These are phyloP conservation scores for Chelonoidis abingdonii DNA, from an alignment of 2,113 vertebrate genomes.

Conservation along the genomic window DNA sequence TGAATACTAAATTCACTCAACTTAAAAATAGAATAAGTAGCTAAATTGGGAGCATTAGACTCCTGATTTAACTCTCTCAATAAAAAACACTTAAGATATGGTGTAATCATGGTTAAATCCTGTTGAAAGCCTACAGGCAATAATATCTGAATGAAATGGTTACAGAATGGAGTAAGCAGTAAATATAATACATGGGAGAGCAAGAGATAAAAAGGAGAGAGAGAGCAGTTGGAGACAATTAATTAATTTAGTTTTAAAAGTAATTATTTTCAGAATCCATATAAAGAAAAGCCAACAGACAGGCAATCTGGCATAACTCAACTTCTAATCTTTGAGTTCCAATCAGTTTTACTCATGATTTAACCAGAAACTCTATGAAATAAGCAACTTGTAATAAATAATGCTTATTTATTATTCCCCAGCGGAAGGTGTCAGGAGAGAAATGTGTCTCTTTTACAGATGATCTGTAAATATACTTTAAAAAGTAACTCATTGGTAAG, in stretches of 20 bases:
- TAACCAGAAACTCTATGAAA: neutral
- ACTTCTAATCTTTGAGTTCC: neutral
- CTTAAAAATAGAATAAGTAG: neutral
- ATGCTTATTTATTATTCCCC: too few relatives aligned
- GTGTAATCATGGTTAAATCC: neutral
- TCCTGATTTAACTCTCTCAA: neutral
- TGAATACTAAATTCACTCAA: neutral
- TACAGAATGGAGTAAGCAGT: neutral
- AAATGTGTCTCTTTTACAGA: too few relatives aligned
- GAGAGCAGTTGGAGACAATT: neutral
- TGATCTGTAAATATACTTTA: too few relatives aligned
- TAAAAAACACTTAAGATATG: constrained; percentile 10
- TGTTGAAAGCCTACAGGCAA: constrained; percentile 4
- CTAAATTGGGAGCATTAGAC: neutral
- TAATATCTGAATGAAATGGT: neutral
- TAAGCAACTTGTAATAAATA: too few relatives aligned
- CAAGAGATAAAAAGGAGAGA: too few relatives aligned
- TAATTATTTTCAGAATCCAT: neutral
- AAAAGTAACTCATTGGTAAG: too few relatives aligned
- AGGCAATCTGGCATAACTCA: neutral
- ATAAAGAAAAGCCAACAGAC: neutral
- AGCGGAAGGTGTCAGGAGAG: too few relatives aligned
- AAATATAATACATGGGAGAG: neutral
- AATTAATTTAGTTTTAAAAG: neutral
- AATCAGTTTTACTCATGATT: neutral